Base-by-base conservation (phyloP, 2,888 invertebrate genomes). In the Charanyca ferruginea region DNA sequence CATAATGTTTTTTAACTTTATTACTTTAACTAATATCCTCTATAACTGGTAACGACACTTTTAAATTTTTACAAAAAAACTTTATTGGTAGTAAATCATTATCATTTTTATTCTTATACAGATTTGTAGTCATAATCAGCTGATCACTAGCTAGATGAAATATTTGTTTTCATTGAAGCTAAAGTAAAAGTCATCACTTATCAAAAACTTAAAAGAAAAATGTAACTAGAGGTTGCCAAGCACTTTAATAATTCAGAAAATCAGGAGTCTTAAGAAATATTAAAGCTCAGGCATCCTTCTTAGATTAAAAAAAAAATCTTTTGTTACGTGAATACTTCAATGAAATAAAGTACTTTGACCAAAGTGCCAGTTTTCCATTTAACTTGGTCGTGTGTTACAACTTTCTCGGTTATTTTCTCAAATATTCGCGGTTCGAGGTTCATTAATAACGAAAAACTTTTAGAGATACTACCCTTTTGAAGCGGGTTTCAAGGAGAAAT, bases 391-490 rank as follows among this genome's bases (percentile, higher is more conserved):
- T 77, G 60, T 54, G 65, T 66, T 66, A 67, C 20, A 79, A 80
- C 68, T 76, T 80, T 72, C 41, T 64, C 16, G 63, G 69, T 63
- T 66, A 77, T 73, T 64, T 63, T 64, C 63, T 75, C 55, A 71
- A 66, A 76, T 72, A 64, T 78, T 72, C 65, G 58, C 67, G 68
- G 73, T 70, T 77, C 42, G 18, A 66, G 64, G 64, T 76, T 77
- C 77, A 80, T 78, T 84, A 77, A 75, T 77, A 76, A 78, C 71
- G 75, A 73, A 80, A 77, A 84, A 80, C 73, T 80, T 76, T 73
- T 35, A 54, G 53, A 75, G 55, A 66, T 64, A 62, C 51, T 63
- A 70, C 44, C 61, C 49, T 57, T 72, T 66, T 68, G 32, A 65
- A 70, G 62, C 52, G n/a, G 48, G 45, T 65, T 71, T 53, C 41